Conservation (phyloP, 2,797 vertebrate genomes). For the Apogon hyalosoma region DNA sequence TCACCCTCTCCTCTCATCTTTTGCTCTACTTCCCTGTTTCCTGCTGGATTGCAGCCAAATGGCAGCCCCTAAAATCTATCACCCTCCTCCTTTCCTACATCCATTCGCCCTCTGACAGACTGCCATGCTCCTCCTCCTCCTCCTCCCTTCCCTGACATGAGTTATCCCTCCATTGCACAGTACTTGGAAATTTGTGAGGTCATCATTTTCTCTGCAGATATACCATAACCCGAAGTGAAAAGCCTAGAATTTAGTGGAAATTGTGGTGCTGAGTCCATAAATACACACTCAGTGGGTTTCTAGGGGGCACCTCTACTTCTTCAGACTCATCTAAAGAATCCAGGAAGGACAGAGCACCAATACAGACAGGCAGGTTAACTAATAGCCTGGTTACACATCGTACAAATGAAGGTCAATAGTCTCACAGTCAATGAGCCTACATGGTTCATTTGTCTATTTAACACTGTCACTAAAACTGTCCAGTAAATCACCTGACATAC, state of each 20-base stretch:
- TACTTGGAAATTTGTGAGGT: slow-evolving; percentile 72
- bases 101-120: slow-evolving; percentile 55
- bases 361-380: slow-evolving; percentile 21
- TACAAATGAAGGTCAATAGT: slow-evolving; percentile 51
- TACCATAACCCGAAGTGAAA: slow-evolving; percentile 65
- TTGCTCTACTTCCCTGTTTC: slow-evolving; percentile 60
- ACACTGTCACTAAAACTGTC: slow-evolving; percentile 37
- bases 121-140: slow-evolving; percentile 60
- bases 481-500: slow-evolving; percentile 33
- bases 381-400: slow-evolving; percentile 7
- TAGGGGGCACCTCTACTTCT: slow-evolving; percentile 4
- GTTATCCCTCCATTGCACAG: slow-evolving; percentile 60
- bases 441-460: slow-evolving; percentile 40
- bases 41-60: slow-evolving; percentile 49
- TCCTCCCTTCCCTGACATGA: slow-evolving; percentile 43
- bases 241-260: slow-evolving; percentile 45
- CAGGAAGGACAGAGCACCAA: slow-evolving; percentile 5
- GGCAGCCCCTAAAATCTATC: slow-evolving; percentile 39
- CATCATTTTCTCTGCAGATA: slow-evolving; percentile 72
- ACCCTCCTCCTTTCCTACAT: slow-evolving; percentile 12
- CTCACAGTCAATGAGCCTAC: background rate
- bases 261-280: slow-evolving; percentile 54
- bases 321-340: slow-evolving; percentile 27
- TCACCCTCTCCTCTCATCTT: slow-evolving; percentile 52
- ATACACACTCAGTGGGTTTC: slow-evolving; percentile 22